Evolutionary conservation across 2,888 invertebrate species (phyloP), one percentile per base, ranked within the genome.

Genomic region (Fabriciana adippe): DNA sequence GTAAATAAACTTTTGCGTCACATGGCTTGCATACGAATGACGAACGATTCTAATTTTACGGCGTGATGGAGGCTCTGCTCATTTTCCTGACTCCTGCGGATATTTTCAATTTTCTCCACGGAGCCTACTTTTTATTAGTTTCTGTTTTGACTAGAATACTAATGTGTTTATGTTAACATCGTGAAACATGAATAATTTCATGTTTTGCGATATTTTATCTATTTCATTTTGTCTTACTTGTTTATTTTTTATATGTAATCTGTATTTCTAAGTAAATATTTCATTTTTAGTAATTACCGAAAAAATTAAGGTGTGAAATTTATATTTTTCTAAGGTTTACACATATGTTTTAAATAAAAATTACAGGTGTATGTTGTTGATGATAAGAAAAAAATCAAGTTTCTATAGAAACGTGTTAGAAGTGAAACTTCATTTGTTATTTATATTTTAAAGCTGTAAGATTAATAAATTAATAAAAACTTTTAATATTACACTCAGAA

Each of bases 61-160:
- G 83, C 84, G 88, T 88, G 88, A 89, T 86, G 87, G 85, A 88
- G 86, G 82, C 81, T 77, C 84, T 82, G 75, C 88, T 88, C 87
- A 90, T 90, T 90, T 90, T 88, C 89, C 84, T 89, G 89, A 87
- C 86, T 87, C 87, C 86, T 89, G 88, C 85, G 91, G 90, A 90
- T 90, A 90, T 91, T 92, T 92, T 92, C 92, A 91, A 92, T 92
- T 92, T 90, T 89, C 90, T 84, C 87, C 80, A 82, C 84, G 85
- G 86, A 80, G 81, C 83, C 85, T 84, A 84, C 87, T 86, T 91
- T 91, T 90, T 91, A 91, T 92, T 91, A 89, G 88, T 89, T 89
- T 87, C 87, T 89, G 90, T 89, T 88, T 87, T 83, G 89, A 76
- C 86, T 88, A 85, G 91, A 90, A 92, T 92, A 89, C 90, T 90